Base-by-base conservation (phyloP, 2,888 invertebrate genomes). In the Lottia gigantea region DNA sequence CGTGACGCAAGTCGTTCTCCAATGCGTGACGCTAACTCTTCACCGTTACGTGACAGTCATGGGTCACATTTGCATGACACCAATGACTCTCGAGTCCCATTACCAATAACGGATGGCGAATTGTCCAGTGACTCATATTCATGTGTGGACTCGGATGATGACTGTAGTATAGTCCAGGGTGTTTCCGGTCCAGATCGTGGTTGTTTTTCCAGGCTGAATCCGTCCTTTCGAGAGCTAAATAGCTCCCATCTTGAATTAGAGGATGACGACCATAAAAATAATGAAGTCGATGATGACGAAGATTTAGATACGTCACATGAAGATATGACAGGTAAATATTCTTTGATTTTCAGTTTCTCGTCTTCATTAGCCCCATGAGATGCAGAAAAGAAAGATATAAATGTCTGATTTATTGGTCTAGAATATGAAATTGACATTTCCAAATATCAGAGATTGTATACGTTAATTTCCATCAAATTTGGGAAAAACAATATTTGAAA, bases 231-330 rank as follows among this genome's bases (percentile, higher is more conserved):
- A 55, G 12, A 8, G 19, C 12, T 23, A 19, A 55, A 55, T 23
- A 23, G 11, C 40, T 40, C 40, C 40, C 40, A 40, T 40, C 40
- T 40, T 40, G 40, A 40, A 23, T 55, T 23, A 55, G 23, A 23
- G 55, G 55, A 55, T 55, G 55, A 19, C 19, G 55, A 55, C 19
- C 19, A 55, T 55, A 19, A 55, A 19, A 23, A 19, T 12, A 55
- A 55, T 23, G 55, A 55, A 55, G 55, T 19, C 2, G 55, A 55
- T 23, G 55, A 55, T 55, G 19, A 23, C 2, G 55, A 55, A 23
- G 55, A 55, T 55, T 55, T 55, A 23, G 55, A 55, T 23, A 55
- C 55, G 23, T 55, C 55, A 55, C 55, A 23, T 11, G 55, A 55
- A 19, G 55, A 55, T 14, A 23, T 55, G 19, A 23, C 55, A 55